Base-by-base conservation (phyloP, 2,888 invertebrate species). In the Allygus modestus region DNA sequence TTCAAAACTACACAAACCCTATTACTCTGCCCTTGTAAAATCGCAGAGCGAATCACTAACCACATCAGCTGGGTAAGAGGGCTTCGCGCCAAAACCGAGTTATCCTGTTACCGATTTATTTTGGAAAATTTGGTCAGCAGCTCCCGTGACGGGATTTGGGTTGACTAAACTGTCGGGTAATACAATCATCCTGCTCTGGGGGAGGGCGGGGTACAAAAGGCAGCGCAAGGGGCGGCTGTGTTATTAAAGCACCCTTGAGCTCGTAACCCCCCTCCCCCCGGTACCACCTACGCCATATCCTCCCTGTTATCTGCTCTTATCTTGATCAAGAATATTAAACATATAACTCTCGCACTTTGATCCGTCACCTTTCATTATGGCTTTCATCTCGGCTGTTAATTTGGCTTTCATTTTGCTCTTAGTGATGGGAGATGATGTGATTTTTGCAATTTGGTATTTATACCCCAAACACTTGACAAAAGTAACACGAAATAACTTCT, bases 161-260 rank as follows among this genome's bases (percentile, higher is more conserved):
- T 77, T 77, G 77, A 28, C 77, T 77, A 77, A 77, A 77, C 77
- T 77, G 77, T 9, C 77, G 26, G 23, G n/a, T 77, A 77, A 77
- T 77, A 17, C 20, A 43, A 77, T 77, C 28, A 46, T 20, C 73
- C 41, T 20, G n/a, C 43, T 20, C 28, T 77, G 17, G 23, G 46
- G 51, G 46, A 11, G 5, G 31, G 15, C 17, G 46, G 77, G 77
- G 77, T 41, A 51, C 46, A 46, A 77, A 77, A 46, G 77, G 73
- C 73, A 41, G 73, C 17, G 69, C 4, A 17, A 17, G 43, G 77
- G 51, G 43, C 23, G 28, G 46, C 28, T 77, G 26, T 77, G 77
- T 46, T 77, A 77, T 77, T 77, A 77, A 51, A 77, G 77, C 77
- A 77, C 77, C 77, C 77, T 51, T 77, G 46, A 77, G 46, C 51